These are phyloP conservation scores for Muscicapa striata DNA, from an alignment of 2,797 vertebrate genomes.

Conservation along the genomic window DNA sequence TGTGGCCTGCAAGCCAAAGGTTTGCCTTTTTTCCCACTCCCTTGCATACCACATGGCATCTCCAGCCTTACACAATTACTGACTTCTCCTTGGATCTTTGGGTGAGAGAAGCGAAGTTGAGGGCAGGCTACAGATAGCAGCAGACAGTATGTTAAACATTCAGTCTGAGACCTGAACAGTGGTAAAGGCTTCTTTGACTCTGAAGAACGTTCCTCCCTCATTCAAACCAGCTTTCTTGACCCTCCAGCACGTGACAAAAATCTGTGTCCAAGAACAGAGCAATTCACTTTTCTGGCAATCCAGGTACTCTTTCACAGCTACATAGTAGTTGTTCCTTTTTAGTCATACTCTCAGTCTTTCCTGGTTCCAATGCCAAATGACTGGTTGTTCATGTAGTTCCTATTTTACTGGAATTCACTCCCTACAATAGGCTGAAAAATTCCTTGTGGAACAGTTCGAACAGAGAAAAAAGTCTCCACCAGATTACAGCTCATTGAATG, in stretches of 20 bases:
- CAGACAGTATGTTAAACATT: neutral
- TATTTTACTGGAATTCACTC: neutral
- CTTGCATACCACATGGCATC: slow-evolving; percentile 32
- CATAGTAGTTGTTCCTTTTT: neutral
- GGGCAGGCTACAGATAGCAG: neutral
- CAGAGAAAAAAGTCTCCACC: neutral
- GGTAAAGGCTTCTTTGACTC: neutral
- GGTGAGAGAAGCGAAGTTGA: neutral
- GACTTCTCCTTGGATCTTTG: neutral
- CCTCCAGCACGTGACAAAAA: neutral
- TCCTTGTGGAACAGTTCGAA: neutral
- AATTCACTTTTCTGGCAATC: neutral
- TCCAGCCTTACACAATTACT: slow-evolving; percentile 22
- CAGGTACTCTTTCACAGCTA: neutral
- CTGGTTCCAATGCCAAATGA: neutral
- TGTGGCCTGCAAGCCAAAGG: slow-evolving; percentile 50
- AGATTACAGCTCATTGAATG: neutral
- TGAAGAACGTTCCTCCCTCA: neutral
- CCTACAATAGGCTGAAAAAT: neutral
- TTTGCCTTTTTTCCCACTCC: slow-evolving; percentile 49
- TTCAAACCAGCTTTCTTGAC: neutral
- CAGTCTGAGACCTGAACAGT: neutral
- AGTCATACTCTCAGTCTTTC: neutral
- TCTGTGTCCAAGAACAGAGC: neutral
- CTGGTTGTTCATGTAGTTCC: neutral